Evolutionary conservation across 2,113 vertebrate species (phyloP).

Genomic region (Crotalus helleri): DNA sequence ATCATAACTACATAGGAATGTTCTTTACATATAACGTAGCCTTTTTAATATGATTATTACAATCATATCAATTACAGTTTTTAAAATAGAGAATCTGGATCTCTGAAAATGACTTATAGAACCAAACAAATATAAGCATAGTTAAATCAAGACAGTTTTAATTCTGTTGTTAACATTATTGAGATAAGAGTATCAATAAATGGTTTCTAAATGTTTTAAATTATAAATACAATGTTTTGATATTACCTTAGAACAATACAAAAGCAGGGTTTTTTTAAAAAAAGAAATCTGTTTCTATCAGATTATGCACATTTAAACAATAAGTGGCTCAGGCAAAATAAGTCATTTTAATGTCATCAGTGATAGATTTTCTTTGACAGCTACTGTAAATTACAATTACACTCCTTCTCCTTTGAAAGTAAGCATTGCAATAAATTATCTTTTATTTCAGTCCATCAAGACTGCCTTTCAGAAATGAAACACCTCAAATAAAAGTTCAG

Average conservation of each 20-base stretch:
- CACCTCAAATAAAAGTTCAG: conserved; percentile 79
- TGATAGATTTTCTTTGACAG: conserved; percentile 83
- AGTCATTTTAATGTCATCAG: conserved; percentile 84
- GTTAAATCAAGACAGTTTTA: conserved; percentile 66
- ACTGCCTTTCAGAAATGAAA: conserved; percentile 77
- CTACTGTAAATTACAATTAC: conserved; percentile 85
- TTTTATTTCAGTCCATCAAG: conserved; percentile 84
- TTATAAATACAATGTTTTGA: conserved; percentile 77
- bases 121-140: conserved; percentile 46
- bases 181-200: conserved; percentile 72
- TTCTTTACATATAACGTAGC: neutral
- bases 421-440: conserved; percentile 85
- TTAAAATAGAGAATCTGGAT: conserved; percentile 23
- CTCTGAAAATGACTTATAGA: conserved; percentile 41
- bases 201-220: conserved; percentile 74
- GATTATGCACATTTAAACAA: conserved; percentile 83
- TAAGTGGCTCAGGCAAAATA: conserved; percentile 83
- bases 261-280: conserved; percentile 59
- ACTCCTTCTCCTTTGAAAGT: conserved; percentile 77
- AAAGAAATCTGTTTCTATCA: conserved; percentile 76
- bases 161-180: conserved; percentile 59
- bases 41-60: conserved; percentile 46
- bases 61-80: conserved; percentile 48
- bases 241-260: conserved; percentile 79
- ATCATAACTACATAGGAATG: conserved; percentile 16